phyloP scores from a whole-genome alignment of 2,888 invertebrate genomes.

The Priocnemis perturbator region DNA sequence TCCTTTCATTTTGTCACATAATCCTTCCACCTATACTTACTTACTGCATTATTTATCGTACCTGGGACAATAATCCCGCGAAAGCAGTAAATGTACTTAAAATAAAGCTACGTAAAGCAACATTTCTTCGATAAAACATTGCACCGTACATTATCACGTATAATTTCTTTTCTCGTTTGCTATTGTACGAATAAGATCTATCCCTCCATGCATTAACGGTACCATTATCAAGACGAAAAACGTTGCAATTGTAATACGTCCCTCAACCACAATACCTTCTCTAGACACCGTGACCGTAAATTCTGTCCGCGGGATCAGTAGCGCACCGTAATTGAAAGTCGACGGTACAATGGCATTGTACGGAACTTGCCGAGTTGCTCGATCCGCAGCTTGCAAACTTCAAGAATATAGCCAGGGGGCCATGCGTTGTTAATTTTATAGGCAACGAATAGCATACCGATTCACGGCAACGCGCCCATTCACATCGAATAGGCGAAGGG shows the following conservation, averaged over 20 bases:
- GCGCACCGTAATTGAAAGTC: constrained; percentile 22
- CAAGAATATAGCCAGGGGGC: constrained; percentile 18
- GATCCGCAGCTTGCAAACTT: constrained; percentile 13
- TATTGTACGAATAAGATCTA: too few species aligned
- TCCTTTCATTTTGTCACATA: too few species aligned
- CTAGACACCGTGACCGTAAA: constrained; percentile 16
- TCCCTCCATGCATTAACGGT: too few species aligned
- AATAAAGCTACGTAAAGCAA: too few species aligned
- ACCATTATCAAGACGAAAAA: too few species aligned
- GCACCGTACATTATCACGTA: too few species aligned
- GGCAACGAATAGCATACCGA: constrained; percentile 14
- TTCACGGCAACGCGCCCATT: constrained; percentile 1
- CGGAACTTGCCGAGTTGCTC: constrained; percentile 8
- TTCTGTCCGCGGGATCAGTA: constrained; percentile 5
- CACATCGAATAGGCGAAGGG: neutral
- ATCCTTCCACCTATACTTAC: too few species aligned
- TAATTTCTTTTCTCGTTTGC: too few species aligned
- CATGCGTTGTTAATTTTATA: constrained; percentile 30
- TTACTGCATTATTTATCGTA: too few species aligned
- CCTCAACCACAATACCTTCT: neutral
- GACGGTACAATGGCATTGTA: neutral
- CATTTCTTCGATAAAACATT: too few species aligned
- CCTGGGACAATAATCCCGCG: too few species aligned
- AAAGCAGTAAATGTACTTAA: too few species aligned
- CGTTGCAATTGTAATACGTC: neutral